These are phyloP conservation scores for Rhea pennata DNA, from an alignment of 2,113 vertebrate genomes.

Conservation along the genomic window DNA sequence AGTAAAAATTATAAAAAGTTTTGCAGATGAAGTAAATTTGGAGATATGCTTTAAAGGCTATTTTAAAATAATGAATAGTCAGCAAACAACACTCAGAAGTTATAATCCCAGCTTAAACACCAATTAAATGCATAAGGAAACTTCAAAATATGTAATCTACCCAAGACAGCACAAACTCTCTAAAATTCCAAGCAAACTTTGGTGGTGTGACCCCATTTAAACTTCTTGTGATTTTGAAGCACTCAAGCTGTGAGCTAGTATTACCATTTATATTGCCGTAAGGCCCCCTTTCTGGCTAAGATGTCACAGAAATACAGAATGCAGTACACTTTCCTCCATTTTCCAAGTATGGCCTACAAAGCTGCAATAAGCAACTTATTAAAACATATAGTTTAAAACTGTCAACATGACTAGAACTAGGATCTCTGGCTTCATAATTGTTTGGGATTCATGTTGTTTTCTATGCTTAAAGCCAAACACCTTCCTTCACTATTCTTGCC, in stretches of 20 bases:
- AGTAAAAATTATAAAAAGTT: background rate
- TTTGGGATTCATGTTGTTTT: background rate
- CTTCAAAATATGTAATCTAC: background rate
- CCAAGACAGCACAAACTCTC: background rate
- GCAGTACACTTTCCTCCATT: background rate
- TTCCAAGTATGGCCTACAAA: background rate
- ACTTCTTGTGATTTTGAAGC: background rate
- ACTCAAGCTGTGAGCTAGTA: background rate
- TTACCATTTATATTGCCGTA: background rate
- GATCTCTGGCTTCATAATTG: background rate
- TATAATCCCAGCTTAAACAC: background rate
- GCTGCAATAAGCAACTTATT: background rate
- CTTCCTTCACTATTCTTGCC: background rate
- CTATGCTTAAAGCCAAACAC: background rate
- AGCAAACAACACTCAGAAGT: background rate
- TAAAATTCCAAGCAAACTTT: background rate
- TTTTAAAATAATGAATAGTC: background rate
- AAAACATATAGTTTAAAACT: background rate
- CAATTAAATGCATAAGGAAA: background rate
- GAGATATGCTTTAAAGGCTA: accelerated
- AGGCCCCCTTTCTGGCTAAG: background rate
- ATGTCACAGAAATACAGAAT: background rate
- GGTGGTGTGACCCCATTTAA: background rate
- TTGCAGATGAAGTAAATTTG: background rate
- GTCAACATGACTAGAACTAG: background rate